phyloP scores from a whole-genome alignment of 1,140 invertebrate species.

The Sipha flava region DNA sequence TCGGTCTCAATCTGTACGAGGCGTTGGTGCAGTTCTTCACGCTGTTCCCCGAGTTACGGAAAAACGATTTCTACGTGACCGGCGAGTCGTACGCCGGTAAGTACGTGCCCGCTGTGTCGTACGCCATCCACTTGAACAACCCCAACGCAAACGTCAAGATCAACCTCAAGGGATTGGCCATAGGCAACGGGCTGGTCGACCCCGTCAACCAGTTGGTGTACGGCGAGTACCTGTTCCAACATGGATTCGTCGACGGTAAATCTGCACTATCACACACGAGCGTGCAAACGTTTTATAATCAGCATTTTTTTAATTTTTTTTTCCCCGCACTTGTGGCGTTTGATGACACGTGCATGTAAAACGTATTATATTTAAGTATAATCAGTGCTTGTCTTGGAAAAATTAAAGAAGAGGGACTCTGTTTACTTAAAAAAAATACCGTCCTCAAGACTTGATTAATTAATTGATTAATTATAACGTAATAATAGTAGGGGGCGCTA shows the following conservation, averaged over 20 bases:
- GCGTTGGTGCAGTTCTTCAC: constrained; percentile 63
- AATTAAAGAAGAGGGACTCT: no score
- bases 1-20: constrained; percentile 57
- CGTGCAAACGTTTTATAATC: no score
- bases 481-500: no score
- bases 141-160: constrained; percentile 53
- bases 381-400: no score
- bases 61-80: constrained; percentile 40
- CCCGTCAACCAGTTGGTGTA: constrained; percentile 69
- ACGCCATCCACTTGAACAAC: constrained; percentile 49
- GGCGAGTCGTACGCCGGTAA: constrained; percentile 54
- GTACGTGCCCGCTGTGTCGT: constrained; percentile 48
- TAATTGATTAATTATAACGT: no score
- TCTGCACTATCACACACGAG: no score
- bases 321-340: no score
- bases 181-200: constrained; percentile 78
- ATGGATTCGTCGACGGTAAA: constrained; percentile 48
- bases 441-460: no score
- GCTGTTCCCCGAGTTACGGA: constrained; percentile 46
- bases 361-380: no score
- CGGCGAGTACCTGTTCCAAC: constrained; percentile 70
- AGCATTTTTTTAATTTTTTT: no score
- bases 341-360: no score
- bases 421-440: no score
- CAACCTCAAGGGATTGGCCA: constrained; percentile 63